A percentile compares a stretch with the other conserved stretches of the same genome.
Evolutionary conservation across 2,113 vertebrate species (phyloP).

Genomic region (Podarcis cretensis): DNA sequence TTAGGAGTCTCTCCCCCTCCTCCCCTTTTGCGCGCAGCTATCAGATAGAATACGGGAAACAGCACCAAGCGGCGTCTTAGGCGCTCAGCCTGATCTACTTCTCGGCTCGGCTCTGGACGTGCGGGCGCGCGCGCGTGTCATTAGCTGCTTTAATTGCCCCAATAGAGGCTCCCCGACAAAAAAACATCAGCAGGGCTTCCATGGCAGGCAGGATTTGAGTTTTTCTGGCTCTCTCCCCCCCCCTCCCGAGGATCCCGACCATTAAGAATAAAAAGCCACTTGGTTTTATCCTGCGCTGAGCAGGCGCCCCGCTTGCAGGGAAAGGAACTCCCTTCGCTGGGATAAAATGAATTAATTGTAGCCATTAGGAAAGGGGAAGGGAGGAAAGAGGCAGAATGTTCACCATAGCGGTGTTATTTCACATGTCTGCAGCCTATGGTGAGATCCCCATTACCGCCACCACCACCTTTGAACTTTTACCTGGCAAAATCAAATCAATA

Average conservation of each 20-base stretch:
- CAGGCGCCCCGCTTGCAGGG: neutral
- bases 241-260: neutral
- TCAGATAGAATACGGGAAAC: neutral
- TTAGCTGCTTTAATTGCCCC: neutral
- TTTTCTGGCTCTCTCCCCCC: neutral
- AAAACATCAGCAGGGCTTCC: neutral
- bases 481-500: conserved; percentile 45
- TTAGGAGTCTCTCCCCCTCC: neutral
- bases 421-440: conserved; percentile 5
- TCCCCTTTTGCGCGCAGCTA: neutral
- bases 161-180: neutral
- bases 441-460: conserved; percentile 2
- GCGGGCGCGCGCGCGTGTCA: neutral
- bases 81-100: neutral
- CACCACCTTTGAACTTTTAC: conserved; percentile 42
- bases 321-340: conserved; percentile 1
- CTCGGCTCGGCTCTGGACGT: neutral
- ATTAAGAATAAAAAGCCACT: neutral
- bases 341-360: neutral
- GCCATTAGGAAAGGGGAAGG: conserved; percentile 21
- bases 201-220: too few relatives aligned
- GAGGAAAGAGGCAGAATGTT: conserved; percentile 6
- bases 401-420: conserved; percentile 76
- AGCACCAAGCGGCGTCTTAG: neutral
- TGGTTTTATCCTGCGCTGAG: neutral